Base-by-base conservation (phyloP, 2,113 vertebrate genomes). In the Actenoides lindsayi region DNA sequence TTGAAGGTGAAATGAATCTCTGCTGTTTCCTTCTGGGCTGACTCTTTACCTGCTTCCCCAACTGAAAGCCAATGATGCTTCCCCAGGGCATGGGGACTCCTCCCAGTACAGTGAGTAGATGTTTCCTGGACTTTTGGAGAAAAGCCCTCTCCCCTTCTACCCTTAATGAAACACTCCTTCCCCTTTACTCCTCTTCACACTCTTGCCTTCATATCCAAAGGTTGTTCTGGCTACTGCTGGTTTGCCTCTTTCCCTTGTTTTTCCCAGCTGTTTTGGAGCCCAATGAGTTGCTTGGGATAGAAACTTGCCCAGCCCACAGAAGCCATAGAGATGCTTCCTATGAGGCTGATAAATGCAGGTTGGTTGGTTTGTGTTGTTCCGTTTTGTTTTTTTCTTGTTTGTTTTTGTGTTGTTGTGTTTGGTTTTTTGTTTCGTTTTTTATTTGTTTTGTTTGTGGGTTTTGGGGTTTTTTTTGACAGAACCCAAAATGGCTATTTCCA, bases 1-100 rank as follows among this genome's bases (percentile, higher is more conserved):
- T 25, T 83, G 84, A 92, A 93, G 79, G 91, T 82, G 92, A 92
- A 96, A 97, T 53, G 17, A 90, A 89, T 87, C 77, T 69, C 50
- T 57, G 56, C 25, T 2, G 1, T 70, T 94, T 93, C 84, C 76
- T 91, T 85, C 78, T 62, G 44, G 64, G 73, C 71, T 80, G 67
- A 84, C 67, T 33, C 71, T 60, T 94, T 88, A 71, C 89, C 71
- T 67, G 62, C 59, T 89, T 15, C 30, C 33, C 9, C 41, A 63
- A 67, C 71, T 93, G 79, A 91, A 93, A 94, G 79, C 33, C 42
- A 70, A 8, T 39, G 5, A 39, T 70, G 31, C 74, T 88, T n/a
- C 71, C 70, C 80, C 3, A 3, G 59, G 74, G 67, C 79, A 37
- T 0, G 0, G 77, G 56, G 76, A 54, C 9, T 64, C 50, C 59